A percentile compares a stretch with the other conserved stretches of the same genome.
Evolutionary conservation across 2,113 vertebrate genomes (phyloP).

Genomic region (Alosa alosa): DNA sequence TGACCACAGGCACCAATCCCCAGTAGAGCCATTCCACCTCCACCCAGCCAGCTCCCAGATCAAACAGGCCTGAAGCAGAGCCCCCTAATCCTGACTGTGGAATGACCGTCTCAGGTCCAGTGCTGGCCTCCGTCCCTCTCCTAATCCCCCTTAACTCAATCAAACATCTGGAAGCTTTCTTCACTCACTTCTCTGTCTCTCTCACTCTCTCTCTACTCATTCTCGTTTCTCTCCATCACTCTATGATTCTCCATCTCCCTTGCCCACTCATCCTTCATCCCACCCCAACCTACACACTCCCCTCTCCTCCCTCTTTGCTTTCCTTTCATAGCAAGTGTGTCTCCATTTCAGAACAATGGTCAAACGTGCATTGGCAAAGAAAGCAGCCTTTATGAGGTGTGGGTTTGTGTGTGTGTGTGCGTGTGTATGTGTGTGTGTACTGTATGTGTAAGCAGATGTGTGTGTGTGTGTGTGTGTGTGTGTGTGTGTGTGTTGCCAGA

Average conservation of each 20-base stretch:
- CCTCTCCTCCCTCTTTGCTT: constrained; percentile 16
- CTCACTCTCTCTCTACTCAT: neutral
- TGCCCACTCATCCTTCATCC: neutral
- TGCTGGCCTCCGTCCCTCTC: constrained; percentile 32
- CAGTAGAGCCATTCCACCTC: neutral
- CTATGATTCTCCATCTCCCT: constrained; percentile 8
- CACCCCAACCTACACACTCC: neutral
- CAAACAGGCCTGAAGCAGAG: constrained; percentile 1
- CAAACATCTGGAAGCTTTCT: constrained; percentile 69
- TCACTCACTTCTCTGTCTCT: constrained; percentile 34
- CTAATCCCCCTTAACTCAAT: constrained; percentile 58
- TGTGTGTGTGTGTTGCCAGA: constrained; percentile 36
- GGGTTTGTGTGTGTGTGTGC: neutral
- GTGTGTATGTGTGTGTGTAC: neutral
- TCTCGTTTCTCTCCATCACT: neutral
- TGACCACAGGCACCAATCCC: neutral
- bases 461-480: constrained; percentile 38
- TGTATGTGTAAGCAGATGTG: neutral
- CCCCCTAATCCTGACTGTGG: constrained; percentile 6
- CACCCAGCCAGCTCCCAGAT: constrained; percentile 16
- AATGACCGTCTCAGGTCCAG: constrained; percentile 29
- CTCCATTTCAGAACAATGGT: constrained; percentile 56
- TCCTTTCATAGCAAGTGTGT: constrained; percentile 59
- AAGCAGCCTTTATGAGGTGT: constrained; percentile 46
- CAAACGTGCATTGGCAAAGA: constrained; percentile 56